phyloP scores from a whole-genome alignment of 2,113 vertebrate genomes.

The Tichodroma muraria region DNA sequence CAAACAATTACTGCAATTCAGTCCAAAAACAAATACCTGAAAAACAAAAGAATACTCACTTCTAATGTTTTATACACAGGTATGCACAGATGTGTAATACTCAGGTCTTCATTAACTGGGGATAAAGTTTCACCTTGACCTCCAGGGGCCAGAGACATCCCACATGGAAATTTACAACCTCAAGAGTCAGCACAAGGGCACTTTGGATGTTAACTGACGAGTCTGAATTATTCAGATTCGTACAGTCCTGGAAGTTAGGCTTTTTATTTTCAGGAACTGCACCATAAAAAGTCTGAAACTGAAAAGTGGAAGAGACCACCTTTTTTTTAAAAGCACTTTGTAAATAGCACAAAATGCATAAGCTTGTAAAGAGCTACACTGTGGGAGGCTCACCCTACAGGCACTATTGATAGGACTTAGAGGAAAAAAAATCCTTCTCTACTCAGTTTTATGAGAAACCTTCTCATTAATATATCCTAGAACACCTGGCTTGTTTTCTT shows the following conservation, averaged over 20 bases:
- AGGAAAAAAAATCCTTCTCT: background rate
- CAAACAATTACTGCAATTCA: constrained; percentile 96
- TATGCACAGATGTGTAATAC: background rate
- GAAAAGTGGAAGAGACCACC: background rate
- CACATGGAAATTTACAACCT: background rate
- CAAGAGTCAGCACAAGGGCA: background rate
- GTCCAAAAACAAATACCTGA: constrained; percentile 91
- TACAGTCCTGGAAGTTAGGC: background rate
- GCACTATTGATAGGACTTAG: background rate
- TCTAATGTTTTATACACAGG: background rate
- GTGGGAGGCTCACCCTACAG: background rate
- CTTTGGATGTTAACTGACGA: background rate
- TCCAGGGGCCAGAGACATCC: background rate
- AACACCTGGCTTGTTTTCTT: background rate
- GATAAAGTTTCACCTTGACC: background rate
- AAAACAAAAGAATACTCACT: constrained; percentile 12
- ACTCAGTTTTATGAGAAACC: background rate
- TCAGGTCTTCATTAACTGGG: background rate
- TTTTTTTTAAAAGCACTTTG: background rate
- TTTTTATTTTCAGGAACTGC: background rate
- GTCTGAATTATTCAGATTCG: background rate
- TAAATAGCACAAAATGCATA: background rate
- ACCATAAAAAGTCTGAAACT: background rate
- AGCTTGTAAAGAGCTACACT: background rate
- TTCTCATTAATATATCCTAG: background rate